Percentiles rank a stretch among this genome's conserved stretches.
phyloP scores from a whole-genome alignment of 2,113 vertebrate genomes.

The Ammospiza nelsoni region DNA sequence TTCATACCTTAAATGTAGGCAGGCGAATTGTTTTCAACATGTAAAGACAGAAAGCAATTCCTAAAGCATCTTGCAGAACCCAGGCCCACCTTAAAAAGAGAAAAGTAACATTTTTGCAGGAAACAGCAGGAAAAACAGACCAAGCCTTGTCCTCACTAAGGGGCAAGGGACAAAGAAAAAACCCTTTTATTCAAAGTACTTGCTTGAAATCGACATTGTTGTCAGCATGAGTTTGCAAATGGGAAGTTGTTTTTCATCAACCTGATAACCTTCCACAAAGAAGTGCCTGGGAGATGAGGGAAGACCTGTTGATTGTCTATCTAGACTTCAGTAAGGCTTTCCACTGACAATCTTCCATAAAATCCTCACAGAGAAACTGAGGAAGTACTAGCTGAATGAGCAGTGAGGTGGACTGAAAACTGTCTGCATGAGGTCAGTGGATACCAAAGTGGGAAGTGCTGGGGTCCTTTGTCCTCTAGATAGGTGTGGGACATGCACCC shows the following conservation, averaged over 20 bases:
- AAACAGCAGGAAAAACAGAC: not conserved
- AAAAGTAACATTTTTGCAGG: not conserved
- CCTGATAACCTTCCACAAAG: not conserved
- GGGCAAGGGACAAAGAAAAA: not conserved
- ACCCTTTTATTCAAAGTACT: not conserved
- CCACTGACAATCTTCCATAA: not conserved
- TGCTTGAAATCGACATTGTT: not conserved
- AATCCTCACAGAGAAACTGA: not conserved
- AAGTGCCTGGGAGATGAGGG: not conserved
- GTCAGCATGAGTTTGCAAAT: not conserved
- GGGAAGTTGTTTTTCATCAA: not conserved
- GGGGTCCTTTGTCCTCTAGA: not conserved
- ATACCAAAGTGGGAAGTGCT: not conserved
- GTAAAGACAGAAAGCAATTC: conserved; percentile 94
- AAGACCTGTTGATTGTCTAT: not conserved
- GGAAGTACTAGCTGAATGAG: not conserved
- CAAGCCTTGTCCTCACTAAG: not conserved
- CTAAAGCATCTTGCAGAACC: conserved; percentile 92
- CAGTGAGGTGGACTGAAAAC: not conserved
- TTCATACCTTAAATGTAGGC: conserved; percentile 91
- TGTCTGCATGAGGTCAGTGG: not conserved
- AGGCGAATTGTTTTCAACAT: conserved; percentile 94
- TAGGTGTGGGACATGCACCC: not conserved
- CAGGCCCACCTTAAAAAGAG: conserved; percentile 89
- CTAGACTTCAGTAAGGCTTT: not conserved